Base-by-base conservation (phyloP, 2,888 invertebrate genomes). In the Agrochola lota region DNA sequence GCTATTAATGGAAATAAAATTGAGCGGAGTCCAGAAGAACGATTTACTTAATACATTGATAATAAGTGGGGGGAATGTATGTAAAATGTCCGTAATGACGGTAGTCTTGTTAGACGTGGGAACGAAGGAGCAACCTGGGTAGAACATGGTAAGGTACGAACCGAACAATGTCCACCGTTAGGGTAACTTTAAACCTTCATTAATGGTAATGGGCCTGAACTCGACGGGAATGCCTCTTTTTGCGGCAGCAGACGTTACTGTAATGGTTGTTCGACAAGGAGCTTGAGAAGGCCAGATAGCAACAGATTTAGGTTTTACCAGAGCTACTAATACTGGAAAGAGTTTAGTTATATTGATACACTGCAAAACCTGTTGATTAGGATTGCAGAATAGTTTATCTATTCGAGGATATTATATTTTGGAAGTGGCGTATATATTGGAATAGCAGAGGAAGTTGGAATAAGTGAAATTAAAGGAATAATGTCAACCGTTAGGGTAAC, bases 91-190 rank as follows among this genome's bases (percentile, higher is more conserved):
- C 93, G 95, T 95, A 96, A 95, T 96, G 94, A 94, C 92, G 94
- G 94, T 92, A 94, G 95, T 91, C 96, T 96, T 93, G 96, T 96
- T 96, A 96, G 95, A 95, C 96, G 96, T 96, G 96, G 96, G 96
- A 96, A 96, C 91, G 92, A 81, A 82, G 88, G 87, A 84, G 89
- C 81, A 86, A 84, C 87, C 88, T 85, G 84, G 92, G 91, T 92
- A 89, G 91, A 94, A 95, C 95, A 95, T 91, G 95, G 94, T 92
- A 94, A 92, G 92, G 93, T 93, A 93, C 94, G 91, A 91, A 92
- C 90, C 83, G 88, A 92, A 94, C 95, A 94, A 93, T 95, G 95
- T 95, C 95, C 95, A 94, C 95, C 94, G 95, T 95, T 95, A 94
- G 94, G 93, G 93, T 89, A 93, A 94, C 90, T 94, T 94, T 88